Conservation (phyloP, 2,888 invertebrate genomes). For the Eutolmus rufibarbis region DNA sequence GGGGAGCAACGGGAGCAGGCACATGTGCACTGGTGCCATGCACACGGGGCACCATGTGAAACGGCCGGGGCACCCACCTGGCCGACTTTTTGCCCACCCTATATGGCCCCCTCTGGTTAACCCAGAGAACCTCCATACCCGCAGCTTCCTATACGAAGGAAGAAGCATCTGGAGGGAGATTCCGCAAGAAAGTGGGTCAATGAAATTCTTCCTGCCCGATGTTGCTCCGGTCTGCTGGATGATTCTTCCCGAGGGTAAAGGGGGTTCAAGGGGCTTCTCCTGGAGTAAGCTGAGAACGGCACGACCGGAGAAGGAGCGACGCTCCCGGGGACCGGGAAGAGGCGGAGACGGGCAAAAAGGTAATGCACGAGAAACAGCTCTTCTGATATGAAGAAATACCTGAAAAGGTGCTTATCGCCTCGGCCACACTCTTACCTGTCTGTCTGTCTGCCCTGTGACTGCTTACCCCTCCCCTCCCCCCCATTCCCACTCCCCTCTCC, state of each 20-base stretch:
- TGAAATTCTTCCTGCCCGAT: conserved; percentile 23
- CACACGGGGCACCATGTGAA: neutral
- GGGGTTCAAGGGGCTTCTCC: neutral
- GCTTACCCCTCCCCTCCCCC: too few species aligned
- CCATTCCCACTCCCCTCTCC: too few species aligned
- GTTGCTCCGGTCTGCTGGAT: neutral
- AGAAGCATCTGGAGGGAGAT: conserved; percentile 33
- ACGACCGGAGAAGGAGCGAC: neutral
- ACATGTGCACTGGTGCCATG: neutral
- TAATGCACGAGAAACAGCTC: conserved; percentile 31
- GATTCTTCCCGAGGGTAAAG: neutral
- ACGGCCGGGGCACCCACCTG: neutral
- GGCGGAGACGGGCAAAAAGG: conserved; percentile 10
- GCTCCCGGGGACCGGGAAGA: neutral
- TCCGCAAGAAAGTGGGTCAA: conserved; percentile 26
- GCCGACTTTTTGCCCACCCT: neutral
- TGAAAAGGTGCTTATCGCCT: conserved; percentile 36
- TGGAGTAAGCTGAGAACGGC: conserved; percentile 33
- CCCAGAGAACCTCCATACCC: neutral
- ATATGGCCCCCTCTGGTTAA: neutral
- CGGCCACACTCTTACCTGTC: conserved; percentile 22
- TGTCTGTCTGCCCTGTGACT: conserved; percentile 6
- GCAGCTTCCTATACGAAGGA: neutral
- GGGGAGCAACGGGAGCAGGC: neutral
- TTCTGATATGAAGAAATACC: conserved; percentile 37